Evolutionary conservation across 2,888 invertebrate genomes (phyloP).

Genomic region (Entomobrya multifasciata): DNA sequence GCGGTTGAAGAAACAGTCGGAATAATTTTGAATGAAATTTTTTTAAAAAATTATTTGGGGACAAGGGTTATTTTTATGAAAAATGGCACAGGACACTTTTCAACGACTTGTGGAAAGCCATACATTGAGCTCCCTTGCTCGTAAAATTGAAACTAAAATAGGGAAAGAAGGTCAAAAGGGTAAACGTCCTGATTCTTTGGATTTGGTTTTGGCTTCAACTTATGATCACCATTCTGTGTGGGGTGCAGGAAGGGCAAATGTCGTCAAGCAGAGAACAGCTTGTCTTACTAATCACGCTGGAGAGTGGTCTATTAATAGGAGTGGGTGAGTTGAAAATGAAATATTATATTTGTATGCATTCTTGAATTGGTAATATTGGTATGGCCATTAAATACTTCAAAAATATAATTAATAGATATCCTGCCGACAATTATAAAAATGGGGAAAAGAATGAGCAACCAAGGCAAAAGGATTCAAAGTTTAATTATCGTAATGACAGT

Average conservation of each 20-base stretch:
- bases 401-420: not conserved
- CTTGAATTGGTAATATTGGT: no score
- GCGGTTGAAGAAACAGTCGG: not conserved
- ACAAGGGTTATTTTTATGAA: no score
- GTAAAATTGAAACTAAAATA: slow-evolving; percentile 5
- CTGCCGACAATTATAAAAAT: no score
- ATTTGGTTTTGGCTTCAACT: slow-evolving; percentile 64
- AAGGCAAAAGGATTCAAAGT: slow-evolving; percentile 16
- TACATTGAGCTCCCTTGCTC: slow-evolving; percentile 53
- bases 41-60: not conserved
- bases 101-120: slow-evolving; percentile 48
- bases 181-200: slow-evolving; percentile 62
- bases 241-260: slow-evolving; percentile 61
- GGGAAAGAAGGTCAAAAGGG: no score
- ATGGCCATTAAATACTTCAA: not conserved
- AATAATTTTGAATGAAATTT: not conserved
- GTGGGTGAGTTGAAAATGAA: slow-evolving; percentile 13
- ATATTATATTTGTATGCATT: no score
- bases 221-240: slow-evolving; percentile 75
- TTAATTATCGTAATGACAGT: slow-evolving; percentile 37
- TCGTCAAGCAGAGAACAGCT: slow-evolving; percentile 45
- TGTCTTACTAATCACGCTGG: slow-evolving; percentile 42
- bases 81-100: slow-evolving; percentile 44
- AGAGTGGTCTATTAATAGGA: slow-evolving; percentile 47
- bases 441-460: not conserved